These are phyloP conservation scores for Ophion ventricosus DNA, from an alignment of 2,888 invertebrate genomes.

Conservation along the genomic window DNA sequence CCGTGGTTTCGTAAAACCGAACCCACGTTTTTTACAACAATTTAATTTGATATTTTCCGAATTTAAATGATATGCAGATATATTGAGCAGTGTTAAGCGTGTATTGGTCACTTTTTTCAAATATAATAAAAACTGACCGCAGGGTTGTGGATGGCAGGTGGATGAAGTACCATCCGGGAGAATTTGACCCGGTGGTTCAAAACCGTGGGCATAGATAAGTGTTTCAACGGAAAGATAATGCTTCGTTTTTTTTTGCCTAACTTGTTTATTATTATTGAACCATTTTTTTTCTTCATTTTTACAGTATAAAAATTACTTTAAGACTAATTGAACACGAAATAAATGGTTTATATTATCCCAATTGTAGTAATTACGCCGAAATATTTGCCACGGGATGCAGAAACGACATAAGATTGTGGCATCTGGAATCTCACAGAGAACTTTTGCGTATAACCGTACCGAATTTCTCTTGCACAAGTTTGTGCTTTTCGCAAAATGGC, in stretches of 20 bases:
- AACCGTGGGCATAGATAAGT: no score
- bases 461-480: conserved; percentile 93
- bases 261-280: background rate
- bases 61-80: no score
- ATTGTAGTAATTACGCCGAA: conserved; percentile 89
- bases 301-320: background rate
- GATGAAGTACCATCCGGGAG: no score
- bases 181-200: no score
- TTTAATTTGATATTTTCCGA: no score
- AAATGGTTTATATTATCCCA: conserved; percentile 2
- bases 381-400: conserved; percentile 95
- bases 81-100: no score
- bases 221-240: background rate
- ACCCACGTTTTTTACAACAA: no score
- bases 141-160: no score
- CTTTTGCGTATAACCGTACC: conserved; percentile 92
- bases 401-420: conserved; percentile 95
- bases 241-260: background rate
- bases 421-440: conserved; percentile 89
- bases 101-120: no score
- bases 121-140: no score
- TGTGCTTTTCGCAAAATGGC: conserved; percentile 92
- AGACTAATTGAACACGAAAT: background rate
- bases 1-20: no score
- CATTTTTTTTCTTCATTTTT: background rate